Conservation (phyloP, 1,140 invertebrate genomes). For the Nasonia longicornis region DNA sequence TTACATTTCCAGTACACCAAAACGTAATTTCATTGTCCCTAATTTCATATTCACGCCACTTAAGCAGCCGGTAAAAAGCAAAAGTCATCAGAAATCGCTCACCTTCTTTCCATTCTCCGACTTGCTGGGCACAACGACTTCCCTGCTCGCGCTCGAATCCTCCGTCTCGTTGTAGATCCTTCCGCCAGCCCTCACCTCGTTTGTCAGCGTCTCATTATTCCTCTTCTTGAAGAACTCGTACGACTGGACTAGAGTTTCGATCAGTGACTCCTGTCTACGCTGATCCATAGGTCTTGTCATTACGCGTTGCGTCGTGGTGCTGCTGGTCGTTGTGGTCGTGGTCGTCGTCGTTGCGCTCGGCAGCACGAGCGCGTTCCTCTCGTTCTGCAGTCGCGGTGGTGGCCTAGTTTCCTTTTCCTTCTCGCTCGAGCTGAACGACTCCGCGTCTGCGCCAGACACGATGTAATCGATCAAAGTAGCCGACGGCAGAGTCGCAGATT, state of each 20-base stretch:
- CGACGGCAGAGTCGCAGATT: conserved; percentile 30
- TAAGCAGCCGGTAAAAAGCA: neutral
- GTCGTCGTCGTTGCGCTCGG: neutral
- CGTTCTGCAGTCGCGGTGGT: conserved; percentile 6
- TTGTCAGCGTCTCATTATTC: conserved; percentile 7
- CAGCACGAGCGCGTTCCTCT: neutral
- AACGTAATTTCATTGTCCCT: neutral
- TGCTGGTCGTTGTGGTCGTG: neutral
- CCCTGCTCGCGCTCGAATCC: conserved; percentile 37
- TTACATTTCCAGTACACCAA: no score
- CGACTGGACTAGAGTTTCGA: conserved; percentile 42
- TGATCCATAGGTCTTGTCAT: conserved; percentile 5
- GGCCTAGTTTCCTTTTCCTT: conserved; percentile 35
- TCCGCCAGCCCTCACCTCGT: neutral
- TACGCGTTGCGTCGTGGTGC: neutral
- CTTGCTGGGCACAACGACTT: conserved; percentile 35
- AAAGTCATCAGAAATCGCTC: conserved; percentile 34
- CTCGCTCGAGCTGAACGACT: conserved; percentile 17
- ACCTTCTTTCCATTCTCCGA: conserved; percentile 48
- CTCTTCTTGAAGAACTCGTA: conserved; percentile 37
- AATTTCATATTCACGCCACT: neutral
- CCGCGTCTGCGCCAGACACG: conserved; percentile 47
- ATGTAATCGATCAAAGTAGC: conserved; percentile 55
- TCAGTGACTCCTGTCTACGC: conserved; percentile 20
- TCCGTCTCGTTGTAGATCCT: conserved; percentile 31